These are phyloP conservation scores for Phylloscopus whistleri DNA, from an alignment of 2,113 vertebrate species.

Conservation along the genomic window DNA sequence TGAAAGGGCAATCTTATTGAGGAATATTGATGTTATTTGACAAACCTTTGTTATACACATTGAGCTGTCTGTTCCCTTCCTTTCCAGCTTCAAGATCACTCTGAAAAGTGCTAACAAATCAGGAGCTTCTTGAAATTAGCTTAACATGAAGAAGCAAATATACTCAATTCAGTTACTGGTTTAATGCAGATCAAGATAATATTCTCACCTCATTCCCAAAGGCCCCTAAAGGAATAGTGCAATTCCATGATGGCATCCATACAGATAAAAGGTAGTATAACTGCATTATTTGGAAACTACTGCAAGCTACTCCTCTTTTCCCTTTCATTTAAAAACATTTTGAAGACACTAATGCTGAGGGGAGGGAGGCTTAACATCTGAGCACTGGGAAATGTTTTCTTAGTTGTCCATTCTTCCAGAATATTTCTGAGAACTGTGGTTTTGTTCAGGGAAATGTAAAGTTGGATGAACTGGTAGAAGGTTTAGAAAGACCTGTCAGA, in stretches of 20 bases:
- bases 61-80: neutral
- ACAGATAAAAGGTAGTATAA: conserved; percentile 29
- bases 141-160: conserved; percentile 31
- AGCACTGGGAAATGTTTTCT: neutral
- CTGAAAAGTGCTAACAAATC: conserved; percentile 34
- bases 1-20: neutral
- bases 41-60: neutral
- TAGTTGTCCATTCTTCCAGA: neutral
- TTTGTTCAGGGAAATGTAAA: conserved; percentile 12
- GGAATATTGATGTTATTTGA: conserved; percentile 11
- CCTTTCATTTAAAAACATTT: conserved; percentile 25
- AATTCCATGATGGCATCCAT: neutral
- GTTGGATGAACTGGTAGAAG: neutral
- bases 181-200: conserved; percentile 46
- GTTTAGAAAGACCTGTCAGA: neutral
- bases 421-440: neutral
- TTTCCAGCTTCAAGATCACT: neutral
- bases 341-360: neutral
- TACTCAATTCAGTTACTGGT: conserved; percentile 7
- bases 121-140: conserved; percentile 32
- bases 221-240: conserved; percentile 13
- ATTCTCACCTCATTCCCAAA: conserved; percentile 30
- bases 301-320: neutral
- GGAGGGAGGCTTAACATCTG: neutral
- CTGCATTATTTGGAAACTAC: conserved; percentile 33